Evolutionary conservation across 2,113 vertebrate genomes (phyloP).

Genomic region (Crotalus helleri): DNA sequence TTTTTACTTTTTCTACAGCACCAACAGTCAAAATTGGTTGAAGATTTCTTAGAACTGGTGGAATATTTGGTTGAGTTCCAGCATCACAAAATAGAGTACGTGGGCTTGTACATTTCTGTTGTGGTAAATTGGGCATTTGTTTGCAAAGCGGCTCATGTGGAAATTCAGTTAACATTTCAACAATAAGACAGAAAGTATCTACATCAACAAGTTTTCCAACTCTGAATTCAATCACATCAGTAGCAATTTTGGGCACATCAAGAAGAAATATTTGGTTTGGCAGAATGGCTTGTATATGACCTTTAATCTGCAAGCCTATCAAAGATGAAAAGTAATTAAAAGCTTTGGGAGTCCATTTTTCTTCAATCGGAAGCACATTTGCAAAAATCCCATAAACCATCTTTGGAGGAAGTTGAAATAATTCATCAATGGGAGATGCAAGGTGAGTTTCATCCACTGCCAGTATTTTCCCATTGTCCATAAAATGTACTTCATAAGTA

Average conservation of each 20-base stretch:
- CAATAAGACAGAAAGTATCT: constrained; percentile 82
- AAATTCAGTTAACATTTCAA: constrained; percentile 74
- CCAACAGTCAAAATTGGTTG: constrained; percentile 71
- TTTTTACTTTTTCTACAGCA: constrained; percentile 68
- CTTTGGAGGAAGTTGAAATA: constrained; percentile 84
- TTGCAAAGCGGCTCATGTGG: constrained; percentile 56
- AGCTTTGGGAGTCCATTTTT: constrained; percentile 71
- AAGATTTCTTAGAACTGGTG: constrained; percentile 69
- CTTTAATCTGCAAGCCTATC: constrained; percentile 74
- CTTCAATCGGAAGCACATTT: constrained; percentile 77
- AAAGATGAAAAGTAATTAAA: constrained; percentile 80
- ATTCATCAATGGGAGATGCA: constrained; percentile 72
- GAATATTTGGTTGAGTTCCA: constrained; percentile 52
- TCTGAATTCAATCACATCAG: constrained; percentile 70
- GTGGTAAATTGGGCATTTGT: constrained; percentile 56
- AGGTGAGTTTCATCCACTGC: constrained; percentile 66
- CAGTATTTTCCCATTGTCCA: constrained; percentile 80
- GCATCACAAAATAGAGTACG: constrained; percentile 35
- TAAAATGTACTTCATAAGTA: constrained; percentile 75
- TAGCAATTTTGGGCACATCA: constrained; percentile 79
- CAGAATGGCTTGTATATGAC: constrained; percentile 75
- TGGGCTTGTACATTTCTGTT: constrained; percentile 31
- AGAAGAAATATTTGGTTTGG: constrained; percentile 78
- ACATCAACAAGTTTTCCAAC: constrained; percentile 81
- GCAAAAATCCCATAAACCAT: constrained; percentile 83